Percentiles rank a stretch among this genome's conserved stretches.
phyloP scores from a whole-genome alignment of 2,113 vertebrate genomes.

The Poicephalus meyeri region DNA sequence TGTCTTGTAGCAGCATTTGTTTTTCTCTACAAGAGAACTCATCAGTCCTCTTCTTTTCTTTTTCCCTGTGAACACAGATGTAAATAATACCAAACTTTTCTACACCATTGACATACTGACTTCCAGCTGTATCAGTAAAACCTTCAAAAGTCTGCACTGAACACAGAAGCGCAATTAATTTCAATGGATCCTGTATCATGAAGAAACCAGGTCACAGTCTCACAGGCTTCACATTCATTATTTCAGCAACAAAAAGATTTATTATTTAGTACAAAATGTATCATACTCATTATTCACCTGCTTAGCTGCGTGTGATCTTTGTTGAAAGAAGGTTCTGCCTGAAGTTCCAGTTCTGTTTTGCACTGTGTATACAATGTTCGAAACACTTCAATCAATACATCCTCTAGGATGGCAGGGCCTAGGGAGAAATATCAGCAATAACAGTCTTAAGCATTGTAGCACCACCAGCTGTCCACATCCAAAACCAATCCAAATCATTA shows the following conservation, averaged over 20 bases:
- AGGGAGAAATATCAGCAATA: constrained; percentile 14
- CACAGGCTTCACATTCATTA: background rate
- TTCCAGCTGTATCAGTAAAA: background rate
- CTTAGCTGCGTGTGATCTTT: constrained; percentile 96
- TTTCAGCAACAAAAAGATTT: background rate
- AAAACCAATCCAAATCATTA: background rate
- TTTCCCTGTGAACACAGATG: background rate
- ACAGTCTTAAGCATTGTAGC: background rate
- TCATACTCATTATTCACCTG: constrained; percentile 77
- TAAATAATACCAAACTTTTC: background rate
- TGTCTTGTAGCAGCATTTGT: background rate
- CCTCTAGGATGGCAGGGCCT: constrained; percentile 97
- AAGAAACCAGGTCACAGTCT: background rate
- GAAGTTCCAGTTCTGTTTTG: constrained; percentile 91
- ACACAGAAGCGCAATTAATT: background rate
- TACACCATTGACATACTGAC: background rate
- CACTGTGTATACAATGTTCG: constrained; percentile 93
- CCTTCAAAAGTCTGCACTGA: background rate
- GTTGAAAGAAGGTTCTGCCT: constrained; percentile 89
- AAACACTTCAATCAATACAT: constrained; percentile 97
- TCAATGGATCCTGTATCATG: background rate
- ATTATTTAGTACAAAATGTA: background rate
- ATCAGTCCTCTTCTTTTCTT: background rate
- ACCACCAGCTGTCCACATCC: background rate
- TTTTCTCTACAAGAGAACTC: background rate